Evolutionary conservation across 2,113 vertebrate genomes (phyloP).

Genomic region (Garra rufa): DNA sequence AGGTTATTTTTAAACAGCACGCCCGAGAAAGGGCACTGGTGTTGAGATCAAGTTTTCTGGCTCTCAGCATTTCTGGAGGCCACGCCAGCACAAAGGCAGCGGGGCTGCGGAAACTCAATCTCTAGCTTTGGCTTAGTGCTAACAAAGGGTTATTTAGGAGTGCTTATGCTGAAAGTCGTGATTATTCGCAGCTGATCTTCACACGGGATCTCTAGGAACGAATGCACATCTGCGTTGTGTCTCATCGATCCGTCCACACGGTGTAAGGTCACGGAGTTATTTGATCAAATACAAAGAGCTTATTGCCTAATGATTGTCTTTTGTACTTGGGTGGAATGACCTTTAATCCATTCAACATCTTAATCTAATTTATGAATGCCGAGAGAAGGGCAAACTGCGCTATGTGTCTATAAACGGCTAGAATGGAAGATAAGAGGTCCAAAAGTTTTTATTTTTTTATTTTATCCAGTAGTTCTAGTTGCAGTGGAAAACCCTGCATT

Average conservation of each 20-base stretch:
- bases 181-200: slow-evolving; percentile 16
- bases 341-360: slow-evolving; percentile 39
- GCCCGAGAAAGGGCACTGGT: slow-evolving; percentile 62
- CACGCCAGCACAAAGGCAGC: slow-evolving; percentile 66
- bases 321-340: slow-evolving; percentile 19
- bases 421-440: not conserved
- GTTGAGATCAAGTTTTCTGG: slow-evolving; percentile 72
- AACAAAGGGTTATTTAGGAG: slow-evolving; percentile 37
- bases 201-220: not conserved
- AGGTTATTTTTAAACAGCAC: slow-evolving; percentile 73
- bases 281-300: slow-evolving; percentile 15
- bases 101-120: slow-evolving; percentile 67
- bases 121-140: slow-evolving; percentile 36
- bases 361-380: slow-evolving; percentile 35
- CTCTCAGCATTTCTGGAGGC: slow-evolving; percentile 74
- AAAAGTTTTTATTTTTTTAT: no score
- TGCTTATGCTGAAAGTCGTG: slow-evolving; percentile 29
- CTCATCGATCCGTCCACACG: not conserved
- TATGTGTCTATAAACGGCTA: not conserved
- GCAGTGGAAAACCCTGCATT: not conserved
- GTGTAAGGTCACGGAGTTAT: not conserved
- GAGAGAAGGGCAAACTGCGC: slow-evolving; percentile 12
- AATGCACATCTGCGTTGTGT: not conserved
- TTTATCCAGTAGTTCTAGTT: not conserved
- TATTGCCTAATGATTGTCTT: slow-evolving; percentile 19